Evolutionary conservation across 2,797 vertebrate genomes (phyloP), one percentile per base, ranked within the genome.

Genomic region (Falco peregrinus): DNA sequence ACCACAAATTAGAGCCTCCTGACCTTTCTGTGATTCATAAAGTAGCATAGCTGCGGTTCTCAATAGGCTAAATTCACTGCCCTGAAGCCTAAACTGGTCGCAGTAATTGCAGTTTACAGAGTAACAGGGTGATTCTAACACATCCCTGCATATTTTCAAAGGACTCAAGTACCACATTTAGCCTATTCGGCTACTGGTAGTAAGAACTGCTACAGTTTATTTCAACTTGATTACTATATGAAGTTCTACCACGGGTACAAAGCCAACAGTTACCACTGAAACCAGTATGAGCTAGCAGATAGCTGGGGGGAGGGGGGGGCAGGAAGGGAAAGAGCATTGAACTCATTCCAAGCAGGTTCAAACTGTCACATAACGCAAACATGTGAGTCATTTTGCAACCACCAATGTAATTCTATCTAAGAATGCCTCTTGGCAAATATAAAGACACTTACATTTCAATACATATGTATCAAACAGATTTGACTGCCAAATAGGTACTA

Each of bases 291-390:
- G 73, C 54, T 75, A 93, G 95, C 89, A 84, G 69, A 89, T 67
- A 73, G 86, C 84, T 86, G 63, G 16, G 20, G 21, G 35, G 41
- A 15, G 16, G 20, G 24, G 35, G 15, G 8, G 28, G 35, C 17
- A 22, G 29, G 33, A 71, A 68, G 65, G 75, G 67, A 97, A 97
- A 91, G 93, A 61, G 73, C 5, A 65, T 14, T 95, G 96, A 88
- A 89, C 83, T n/a, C 39, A 31, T 75, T 89, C 89, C 93, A 93
- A 96, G 87, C 76, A 89, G 90, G 93, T 97, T 97, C 92, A 97
- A 96, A 98, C 95, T 91, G 90, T 95, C 97, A 94, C 87, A 90
- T 2, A 95, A 84, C 11, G 4, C 64, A 96, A 97, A 93, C 93
- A 93, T 24, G 81, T 84, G 90, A 97, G 92, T 94, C 79, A 90